Evolutionary conservation across 2,888 invertebrate genomes (phyloP), one percentile per base, ranked within the genome.

Genomic region (Ptychoptera contaminata): DNA sequence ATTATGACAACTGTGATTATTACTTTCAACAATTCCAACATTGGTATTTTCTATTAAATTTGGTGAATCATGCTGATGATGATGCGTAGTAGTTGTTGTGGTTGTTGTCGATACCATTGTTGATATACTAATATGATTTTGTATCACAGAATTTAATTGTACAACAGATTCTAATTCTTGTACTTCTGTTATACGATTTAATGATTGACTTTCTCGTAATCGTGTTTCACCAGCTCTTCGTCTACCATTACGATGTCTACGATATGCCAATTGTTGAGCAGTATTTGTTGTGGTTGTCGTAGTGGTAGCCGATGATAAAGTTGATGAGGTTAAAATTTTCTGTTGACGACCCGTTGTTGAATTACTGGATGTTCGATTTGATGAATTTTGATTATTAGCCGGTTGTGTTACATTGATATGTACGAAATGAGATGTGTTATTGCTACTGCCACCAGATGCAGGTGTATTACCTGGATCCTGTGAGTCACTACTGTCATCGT

Each of bases 401-500:
- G 15, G 31, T 44, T 29, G 37, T 44, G 23, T 44, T 45, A 41
- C 46, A 44, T 36, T 46, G 48, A 37, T 47, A 43, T 43, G 44
- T 42, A 47, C 30, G 7, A 44, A 15, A 15, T 45, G 23, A 2
- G 42, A 47, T 34, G 47, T 45, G 31, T 45, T 46, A 42, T 46
- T 48, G 15, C 44, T 48, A 16, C 16, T 40, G 10, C 42, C 38
- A 44, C 62, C 61, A 2, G 62, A 67, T n/a, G 65, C 67, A 6
- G 67, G 62, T 1, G 63, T 65, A 42, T 61, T 61, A 16, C 76
- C 71, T 2, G 79, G 76, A 67, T 83, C 84, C 60, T 84, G 84
- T 29, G 83, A 83, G 61, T 87, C 86, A 58, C 85, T 85, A 16
- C 84, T 85, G 62, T 86, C 86, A 57, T 86, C 86, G 64, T 85